Base-by-base conservation (phyloP, 92 coral and sea anemone species). In the Nematostella vectensis region DNA sequence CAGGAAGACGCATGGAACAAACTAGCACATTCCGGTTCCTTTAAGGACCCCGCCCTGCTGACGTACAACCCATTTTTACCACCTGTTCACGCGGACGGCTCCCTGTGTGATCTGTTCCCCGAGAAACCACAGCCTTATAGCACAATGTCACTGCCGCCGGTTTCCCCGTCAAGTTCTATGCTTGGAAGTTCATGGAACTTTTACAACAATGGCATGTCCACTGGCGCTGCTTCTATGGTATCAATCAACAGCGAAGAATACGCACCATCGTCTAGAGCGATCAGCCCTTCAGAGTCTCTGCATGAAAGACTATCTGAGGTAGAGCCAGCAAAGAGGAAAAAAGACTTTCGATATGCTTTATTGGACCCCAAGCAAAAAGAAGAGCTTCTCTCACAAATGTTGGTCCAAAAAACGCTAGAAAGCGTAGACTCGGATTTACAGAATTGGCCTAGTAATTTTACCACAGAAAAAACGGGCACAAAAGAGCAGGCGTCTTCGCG, bases 81-180 rank as follows among this genome's bases (percentile, higher is more conserved):
- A 1, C 48, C 77, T 2, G 1, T 76, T n/a, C 63, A 80, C 23
- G 40, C 59, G 10, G 83, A 75, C 69, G 75, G 59, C 18, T 58
- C 69, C 1, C 24, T 58, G 17, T 47, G 77, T 18, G 68, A 49
- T 31, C 67, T 75, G 0, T 80, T 82, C 16, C 76, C 83, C 29
- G 74, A 61, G 29, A 82, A 83, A 69, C 99, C 99, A 3, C 96
- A 87, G 29, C 99, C 99, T 15, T 93, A 93, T 29, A 87, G 78
- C 29, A 93, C 99, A 15, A 93, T 93, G 99, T 93, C 99, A 1
- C 65, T 93, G 0, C 99, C 99, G 43, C 99, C 99, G 0, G 71
- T 93, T 25, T 93, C 99, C 19, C 99, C 99, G 15, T 86, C 99
- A 30, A 78, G 76, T 69, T 93, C 99, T 17, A 93, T 93, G 99